phyloP scores from a whole-genome alignment of 2,888 invertebrate species.

The Lacanobia wlatinum region DNA sequence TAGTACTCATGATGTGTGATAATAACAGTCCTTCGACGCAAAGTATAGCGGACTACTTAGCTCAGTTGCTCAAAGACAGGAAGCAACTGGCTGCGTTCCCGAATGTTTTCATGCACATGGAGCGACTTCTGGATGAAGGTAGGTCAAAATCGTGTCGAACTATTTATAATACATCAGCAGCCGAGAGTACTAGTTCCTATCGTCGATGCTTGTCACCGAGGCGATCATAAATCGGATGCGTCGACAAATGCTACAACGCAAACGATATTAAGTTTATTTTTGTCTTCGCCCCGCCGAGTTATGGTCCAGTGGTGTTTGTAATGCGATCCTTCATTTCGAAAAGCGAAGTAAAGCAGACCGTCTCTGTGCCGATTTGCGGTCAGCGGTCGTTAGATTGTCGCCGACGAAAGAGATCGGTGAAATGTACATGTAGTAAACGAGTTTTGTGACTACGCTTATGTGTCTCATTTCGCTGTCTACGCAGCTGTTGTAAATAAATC shows the following conservation, averaged over 20 bases:
- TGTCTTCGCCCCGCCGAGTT: conserved; percentile 90
- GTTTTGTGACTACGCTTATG: conserved; percentile 80
- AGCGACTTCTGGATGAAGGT: conserved; percentile 99
- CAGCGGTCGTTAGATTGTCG: conserved; percentile 86
- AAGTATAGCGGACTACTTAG: conserved; percentile 99
- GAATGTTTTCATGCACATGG: conserved; percentile 99
- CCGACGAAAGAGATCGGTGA: conserved; percentile 85
- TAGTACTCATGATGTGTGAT: conserved; percentile 90
- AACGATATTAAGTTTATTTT: conserved; percentile 91
- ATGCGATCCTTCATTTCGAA: conserved; percentile 88
- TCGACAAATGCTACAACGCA: conserved; percentile 89
- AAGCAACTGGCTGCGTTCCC: conserved; percentile 99
- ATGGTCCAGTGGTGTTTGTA: conserved; percentile 90
- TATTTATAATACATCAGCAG: conserved; percentile 77
- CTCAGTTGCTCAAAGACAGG: conserved; percentile 99
- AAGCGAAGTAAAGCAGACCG: conserved; percentile 87
- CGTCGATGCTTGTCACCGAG: conserved; percentile 84
- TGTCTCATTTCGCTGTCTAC: conserved; percentile 71
- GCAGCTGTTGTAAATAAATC: conserved; percentile 84
- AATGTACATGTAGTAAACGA: conserved; percentile 84
- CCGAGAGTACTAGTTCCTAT: conserved; percentile 74
- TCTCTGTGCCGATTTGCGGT: conserved; percentile 86
- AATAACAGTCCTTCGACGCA: conserved; percentile 94
- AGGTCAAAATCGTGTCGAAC: conserved; percentile 82
- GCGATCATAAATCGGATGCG: conserved; percentile 88